Base-by-base conservation (phyloP, 2,797 vertebrate genomes). In the Mallotus villosus region DNA sequence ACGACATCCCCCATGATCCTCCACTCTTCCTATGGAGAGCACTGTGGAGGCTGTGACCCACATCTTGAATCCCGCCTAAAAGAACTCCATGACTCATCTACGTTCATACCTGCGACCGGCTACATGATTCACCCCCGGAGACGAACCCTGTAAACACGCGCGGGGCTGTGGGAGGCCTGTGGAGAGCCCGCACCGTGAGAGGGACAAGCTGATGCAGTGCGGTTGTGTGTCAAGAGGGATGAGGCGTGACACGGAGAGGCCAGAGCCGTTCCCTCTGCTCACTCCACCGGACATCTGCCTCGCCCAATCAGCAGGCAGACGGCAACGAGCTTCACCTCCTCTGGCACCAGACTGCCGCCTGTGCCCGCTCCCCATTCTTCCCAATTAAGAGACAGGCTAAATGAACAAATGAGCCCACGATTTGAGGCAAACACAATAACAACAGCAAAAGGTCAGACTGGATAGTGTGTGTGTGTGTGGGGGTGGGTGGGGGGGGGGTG, bases 371-470 rank as follows among this genome's bases (percentile, higher is more conserved):
- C 64, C 62, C 17, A 74, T 63, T 68, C 19, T 71, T 22, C 92
- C 92, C 93, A 93, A 92, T 92, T 92, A 92, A 74, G 87, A 91
- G 59, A 67, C 61, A 74, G 59, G 59, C 34, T 71, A 77, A 78
- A 85, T 68, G 71, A 85, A 78, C 81, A 80, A 78, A 82, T 51
- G 70, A 84, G 74, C 25, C 59, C 62, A 81, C 55, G 67, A 76
- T 90, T 79, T 59, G 53, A 85, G 89, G 88, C 85, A 85, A 68
- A 55, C 78, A 88, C 86, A 77, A 78, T 62, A 88, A 90, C 91
- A 93, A 92, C 91, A 92, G 85, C 85, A 88, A 96, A 96, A 96
- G 94, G 94, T 95, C 93, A 94, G 80, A 83, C 90, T 90, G 90
- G 91, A 91, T 92, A 90, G 91, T 34, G 32, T 34, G 32, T 34